These are phyloP conservation scores for Drymodes brunneopygia DNA, from an alignment of 2,113 vertebrate species.

Conservation along the genomic window DNA sequence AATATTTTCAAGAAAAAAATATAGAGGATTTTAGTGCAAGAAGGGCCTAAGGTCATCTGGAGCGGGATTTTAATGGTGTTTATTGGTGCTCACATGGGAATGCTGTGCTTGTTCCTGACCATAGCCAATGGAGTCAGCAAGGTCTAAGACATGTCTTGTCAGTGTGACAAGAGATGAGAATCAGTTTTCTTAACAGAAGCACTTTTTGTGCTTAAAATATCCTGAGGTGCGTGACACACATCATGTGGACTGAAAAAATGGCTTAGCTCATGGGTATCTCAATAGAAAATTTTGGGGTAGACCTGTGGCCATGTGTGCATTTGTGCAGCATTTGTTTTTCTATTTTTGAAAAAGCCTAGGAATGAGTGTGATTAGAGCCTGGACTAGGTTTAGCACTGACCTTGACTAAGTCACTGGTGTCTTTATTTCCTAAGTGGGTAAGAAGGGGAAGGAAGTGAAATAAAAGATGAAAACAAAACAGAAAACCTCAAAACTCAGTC, in stretches of 20 bases:
- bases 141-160: background rate
- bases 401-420: background rate
- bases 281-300: background rate
- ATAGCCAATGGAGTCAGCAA: background rate
- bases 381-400: background rate
- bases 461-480: background rate
- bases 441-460: background rate
- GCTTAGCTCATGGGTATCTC: background rate
- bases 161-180: background rate
- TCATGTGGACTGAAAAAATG: background rate
- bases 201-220: background rate
- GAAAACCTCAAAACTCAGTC: background rate
- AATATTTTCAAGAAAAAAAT: background rate
- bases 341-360: background rate
- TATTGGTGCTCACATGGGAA: background rate
- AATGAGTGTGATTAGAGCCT: fast-evolving
- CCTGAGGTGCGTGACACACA: background rate
- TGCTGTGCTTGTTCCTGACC: background rate
- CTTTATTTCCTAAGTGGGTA: background rate
- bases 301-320: background rate
- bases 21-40: background rate
- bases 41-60: background rate
- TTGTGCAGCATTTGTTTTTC: background rate
- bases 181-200: background rate
- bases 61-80: background rate